Evolutionary conservation across 1,140 invertebrate genomes (phyloP).

Genomic region (Pachyrhynchus sulphureomaculatus): DNA sequence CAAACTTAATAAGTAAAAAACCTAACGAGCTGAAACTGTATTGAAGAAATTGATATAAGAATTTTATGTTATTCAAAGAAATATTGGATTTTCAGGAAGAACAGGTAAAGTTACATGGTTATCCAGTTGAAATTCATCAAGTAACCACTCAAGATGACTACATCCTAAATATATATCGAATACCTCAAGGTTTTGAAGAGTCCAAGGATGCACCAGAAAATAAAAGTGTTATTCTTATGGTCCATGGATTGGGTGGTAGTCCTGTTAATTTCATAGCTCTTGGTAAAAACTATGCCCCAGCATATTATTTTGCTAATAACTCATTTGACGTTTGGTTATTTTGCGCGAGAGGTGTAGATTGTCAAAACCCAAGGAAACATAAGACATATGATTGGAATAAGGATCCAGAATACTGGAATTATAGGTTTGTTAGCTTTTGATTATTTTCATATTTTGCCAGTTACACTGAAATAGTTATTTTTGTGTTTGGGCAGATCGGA

Average conservation of each 20-base stretch:
- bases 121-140: background rate
- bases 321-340: slow-evolving; percentile 77
- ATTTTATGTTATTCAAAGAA: no score
- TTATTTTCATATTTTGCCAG: no score
- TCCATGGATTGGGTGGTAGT: slow-evolving; percentile 20
- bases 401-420: slow-evolving; percentile 17
- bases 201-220: background rate
- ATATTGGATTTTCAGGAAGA: slow-evolving; percentile 8
- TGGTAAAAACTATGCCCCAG: slow-evolving; percentile 36
- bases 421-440: no score
- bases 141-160: slow-evolving; percentile 14
- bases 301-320: slow-evolving; percentile 63
- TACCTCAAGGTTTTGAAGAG: background rate
- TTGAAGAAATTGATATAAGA: no score
- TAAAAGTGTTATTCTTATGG: slow-evolving; percentile 12
- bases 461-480: no score
- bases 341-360: slow-evolving; percentile 63
- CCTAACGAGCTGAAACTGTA: no score
- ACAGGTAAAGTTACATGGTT: slow-evolving; percentile 22
- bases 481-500: no score
- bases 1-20: no score
- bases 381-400: slow-evolving; percentile 6
- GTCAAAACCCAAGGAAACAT: slow-evolving; percentile 56
- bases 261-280: slow-evolving; percentile 6
- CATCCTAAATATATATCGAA: slow-evolving; percentile 5